Percentiles rank a stretch among this genome's conserved stretches.
Evolutionary conservation across 2,797 vertebrate species (phyloP).

Genomic region (Coranthus polyacanthus): DNA sequence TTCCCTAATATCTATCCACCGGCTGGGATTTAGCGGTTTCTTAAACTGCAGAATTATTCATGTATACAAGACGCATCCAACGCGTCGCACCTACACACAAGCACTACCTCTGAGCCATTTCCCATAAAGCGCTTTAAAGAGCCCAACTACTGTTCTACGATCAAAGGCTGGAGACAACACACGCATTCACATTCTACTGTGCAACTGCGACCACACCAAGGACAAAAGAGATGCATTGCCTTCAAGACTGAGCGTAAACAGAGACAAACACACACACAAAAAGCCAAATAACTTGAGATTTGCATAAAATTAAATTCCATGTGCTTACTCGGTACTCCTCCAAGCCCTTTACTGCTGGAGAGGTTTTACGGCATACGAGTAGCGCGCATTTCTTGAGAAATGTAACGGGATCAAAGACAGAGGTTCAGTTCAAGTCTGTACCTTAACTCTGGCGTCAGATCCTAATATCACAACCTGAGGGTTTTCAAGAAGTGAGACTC

Average conservation of each 20-base stretch:
- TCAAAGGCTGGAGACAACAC: slow-evolving; percentile 51
- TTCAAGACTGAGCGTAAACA: slow-evolving; percentile 18
- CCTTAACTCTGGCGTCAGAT: slow-evolving; percentile 14
- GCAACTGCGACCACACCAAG: slow-evolving; percentile 41
- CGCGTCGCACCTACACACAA: slow-evolving; percentile 17
- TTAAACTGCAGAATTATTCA: slow-evolving; percentile 37
- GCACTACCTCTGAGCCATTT: slow-evolving; percentile 39
- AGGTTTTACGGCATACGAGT: background rate
- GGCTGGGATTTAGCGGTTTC: slow-evolving; percentile 23
- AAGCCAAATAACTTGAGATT: slow-evolving; percentile 6
- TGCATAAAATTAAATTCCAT: slow-evolving; percentile 8
- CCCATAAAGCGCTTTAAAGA: slow-evolving; percentile 32
- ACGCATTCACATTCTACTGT: slow-evolving; percentile 23
- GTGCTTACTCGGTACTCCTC: slow-evolving; percentile 3
- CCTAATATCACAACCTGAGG: no score
- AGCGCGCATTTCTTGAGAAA: background rate
- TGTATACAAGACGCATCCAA: slow-evolving; percentile 37
- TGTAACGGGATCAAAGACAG: no score
- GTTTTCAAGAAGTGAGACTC: slow-evolving; percentile 5
- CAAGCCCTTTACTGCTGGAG: background rate
- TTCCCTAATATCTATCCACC: background rate
- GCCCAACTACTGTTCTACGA: slow-evolving; percentile 34
- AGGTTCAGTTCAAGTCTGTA: slow-evolving; percentile 21
- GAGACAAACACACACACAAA: background rate
- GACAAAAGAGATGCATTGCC: slow-evolving; percentile 50